Evolutionary conservation across 92 coral and sea anemone species (phyloP).

Genomic region (Phenganax stokvisi): DNA sequence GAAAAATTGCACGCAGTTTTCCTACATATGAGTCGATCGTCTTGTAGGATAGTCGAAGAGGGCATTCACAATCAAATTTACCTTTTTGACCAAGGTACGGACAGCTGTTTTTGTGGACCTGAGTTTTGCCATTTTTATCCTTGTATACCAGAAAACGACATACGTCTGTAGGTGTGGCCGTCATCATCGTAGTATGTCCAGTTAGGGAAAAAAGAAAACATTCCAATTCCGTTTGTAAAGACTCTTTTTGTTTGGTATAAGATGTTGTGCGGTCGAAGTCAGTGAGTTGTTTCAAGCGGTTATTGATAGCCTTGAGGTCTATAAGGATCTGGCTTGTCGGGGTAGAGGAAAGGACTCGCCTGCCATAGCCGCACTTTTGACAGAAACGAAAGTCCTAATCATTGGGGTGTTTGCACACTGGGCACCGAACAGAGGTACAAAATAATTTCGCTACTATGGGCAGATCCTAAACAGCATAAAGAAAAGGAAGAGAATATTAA

Average conservation of each 20-base stretch:
- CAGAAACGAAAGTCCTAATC: conserved; percentile 36
- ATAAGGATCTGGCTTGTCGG: no score
- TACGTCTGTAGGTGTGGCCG: neutral
- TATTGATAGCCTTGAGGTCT: neutral
- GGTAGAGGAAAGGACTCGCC: conserved; percentile 11
- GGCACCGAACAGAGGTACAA: conserved; percentile 49
- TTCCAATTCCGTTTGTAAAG: conserved; percentile 22
- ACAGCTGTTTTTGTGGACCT: conserved; percentile 25
- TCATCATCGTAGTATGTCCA: neutral
- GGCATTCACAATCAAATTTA: conserved; percentile 22
- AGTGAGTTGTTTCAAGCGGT: conserved; percentile 12
- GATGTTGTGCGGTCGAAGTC: conserved; percentile 13
- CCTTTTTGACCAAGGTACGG: conserved; percentile 26
- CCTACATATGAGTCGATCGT: conserved; percentile 46
- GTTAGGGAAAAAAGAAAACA: conserved; percentile 19
- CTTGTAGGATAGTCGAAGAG: conserved; percentile 28
- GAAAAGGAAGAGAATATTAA: neutral
- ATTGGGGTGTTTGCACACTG: conserved; percentile 37
- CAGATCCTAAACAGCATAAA: conserved; percentile 1
- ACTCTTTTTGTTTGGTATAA: conserved; percentile 21
- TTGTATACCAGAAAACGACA: conserved; percentile 23
- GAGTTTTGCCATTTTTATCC: conserved; percentile 39
- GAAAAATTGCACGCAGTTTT: conserved; percentile 38
- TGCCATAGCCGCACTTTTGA: conserved; percentile 25
- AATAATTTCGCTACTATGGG: conserved; percentile 22